Base-by-base conservation (phyloP, 2,113 vertebrate species). In the Typhlomys cinereus region DNA sequence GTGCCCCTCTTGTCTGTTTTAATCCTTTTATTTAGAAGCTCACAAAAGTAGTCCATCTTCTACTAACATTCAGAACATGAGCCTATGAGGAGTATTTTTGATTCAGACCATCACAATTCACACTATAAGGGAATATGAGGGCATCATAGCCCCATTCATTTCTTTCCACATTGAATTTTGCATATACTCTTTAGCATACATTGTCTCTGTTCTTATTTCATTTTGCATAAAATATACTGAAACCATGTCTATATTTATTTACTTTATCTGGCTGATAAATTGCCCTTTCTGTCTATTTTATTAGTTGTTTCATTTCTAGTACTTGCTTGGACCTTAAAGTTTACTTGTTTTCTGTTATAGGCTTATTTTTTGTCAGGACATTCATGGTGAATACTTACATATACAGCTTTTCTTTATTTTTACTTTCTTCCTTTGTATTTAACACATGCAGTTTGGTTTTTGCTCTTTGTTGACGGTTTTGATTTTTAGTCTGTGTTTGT, bases 211-310 rank as follows among this genome's bases (percentile, higher is more conserved):
- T 91, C 69, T 12, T 5, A 70, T 70, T 82, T 70, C 36, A 17
- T 75, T 74, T 46, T 75, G 34, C 52, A 69, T 75, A 25, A 87
- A 87, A 76, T 61, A 76, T 86, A 81, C 23, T 81, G n/a, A 85
- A 86, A 23, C 3, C 75, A 31, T 14, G 31, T 52, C 20, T 6
- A 75, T 67, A 67, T 64, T 29, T 29, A 50, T 25, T 36, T 36
- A 69, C 44, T 67, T 81, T 75, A 41, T 70, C 36, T 62, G 82
- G 50, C 27, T 44, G 17, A 41, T 83, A 75, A 36, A 50, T 21
- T 87, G 61, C 69, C 54, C 44, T 39, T 39, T 70, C 31, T 50
- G 52, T 50, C 5, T 59, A 41, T 75, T 59, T 46, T n/a, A 94
- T 29, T 75, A 81, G 48, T 31, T 2, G 52, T 15, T 80, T 73